Conservation (phyloP, 2,797 vertebrate genomes). For the Channa striata region DNA sequence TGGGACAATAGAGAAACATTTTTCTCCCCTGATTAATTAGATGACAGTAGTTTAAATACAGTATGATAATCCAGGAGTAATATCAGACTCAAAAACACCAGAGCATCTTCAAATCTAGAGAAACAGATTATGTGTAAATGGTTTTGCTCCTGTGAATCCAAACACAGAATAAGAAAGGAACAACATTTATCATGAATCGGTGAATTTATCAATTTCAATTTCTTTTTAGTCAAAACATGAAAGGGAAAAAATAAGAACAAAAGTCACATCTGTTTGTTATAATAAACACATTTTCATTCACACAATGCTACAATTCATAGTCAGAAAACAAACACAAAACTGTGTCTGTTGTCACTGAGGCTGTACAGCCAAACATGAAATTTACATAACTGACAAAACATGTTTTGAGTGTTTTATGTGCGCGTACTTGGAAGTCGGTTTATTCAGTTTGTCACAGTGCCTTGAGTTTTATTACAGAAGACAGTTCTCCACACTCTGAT, state of each 20-base stretch:
- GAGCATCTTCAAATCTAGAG: neutral
- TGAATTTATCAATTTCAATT: constrained; percentile 8
- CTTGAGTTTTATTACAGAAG: constrained; percentile 30
- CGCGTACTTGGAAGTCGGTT: constrained; percentile 10
- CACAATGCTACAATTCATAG: constrained; percentile 6
- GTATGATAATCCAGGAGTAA: neutral
- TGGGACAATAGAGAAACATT: constrained; percentile 8
- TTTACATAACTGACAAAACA: constrained; percentile 25
- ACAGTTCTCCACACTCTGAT: constrained; percentile 7
- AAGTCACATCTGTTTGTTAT: neutral
- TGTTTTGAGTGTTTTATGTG: constrained; percentile 22
- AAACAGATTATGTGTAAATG: neutral
- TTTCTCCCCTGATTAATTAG: constrained; percentile 22
- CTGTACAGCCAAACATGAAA: constrained; percentile 1
- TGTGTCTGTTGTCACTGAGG: neutral
- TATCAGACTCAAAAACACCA: neutral
- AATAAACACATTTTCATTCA: constrained; percentile 5
- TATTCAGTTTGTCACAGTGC: constrained; percentile 11
- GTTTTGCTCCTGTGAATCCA: constrained; percentile 12
- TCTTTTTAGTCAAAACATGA: constrained; percentile 6
- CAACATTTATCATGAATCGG: constrained; percentile 12
- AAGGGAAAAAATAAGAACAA: neutral
- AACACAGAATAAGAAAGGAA: constrained; percentile 14
- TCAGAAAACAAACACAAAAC: neutral
- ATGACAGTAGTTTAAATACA: constrained; percentile 10